A percentile compares a stretch with the other conserved stretches of the same genome.
These are phyloP conservation scores for Pseudois nayaur DNA, from an alignment of 2,113 vertebrate species.

Conservation along the genomic window DNA sequence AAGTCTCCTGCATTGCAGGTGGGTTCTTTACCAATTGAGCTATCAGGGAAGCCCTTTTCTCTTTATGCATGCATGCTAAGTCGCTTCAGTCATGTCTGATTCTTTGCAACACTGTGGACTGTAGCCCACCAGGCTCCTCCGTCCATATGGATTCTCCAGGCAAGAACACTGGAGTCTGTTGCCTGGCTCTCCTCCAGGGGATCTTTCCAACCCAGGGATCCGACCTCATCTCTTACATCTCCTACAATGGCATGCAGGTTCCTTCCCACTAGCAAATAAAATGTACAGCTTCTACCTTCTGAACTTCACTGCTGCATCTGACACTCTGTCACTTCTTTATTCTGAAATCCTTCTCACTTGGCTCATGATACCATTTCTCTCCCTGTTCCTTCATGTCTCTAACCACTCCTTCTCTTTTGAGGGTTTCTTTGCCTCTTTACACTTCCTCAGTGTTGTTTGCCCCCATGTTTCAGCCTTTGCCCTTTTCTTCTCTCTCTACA, in stretches of 20 bases:
- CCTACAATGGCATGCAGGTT: neutral
- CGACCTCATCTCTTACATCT: neutral
- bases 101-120: neutral
- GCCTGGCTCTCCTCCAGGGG: neutral
- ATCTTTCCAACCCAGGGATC: neutral
- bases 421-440: neutral
- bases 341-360: neutral
- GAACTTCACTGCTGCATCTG: neutral
- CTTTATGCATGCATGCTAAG: accelerated
- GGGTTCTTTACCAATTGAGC: neutral
- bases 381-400: neutral
- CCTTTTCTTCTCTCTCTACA: neutral
- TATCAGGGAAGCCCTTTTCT: neutral
- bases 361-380: neutral
- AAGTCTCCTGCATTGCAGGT: neutral
- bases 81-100: neutral
- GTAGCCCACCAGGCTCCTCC: neutral
- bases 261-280: neutral
- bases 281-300: neutral
- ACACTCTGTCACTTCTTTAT: neutral
- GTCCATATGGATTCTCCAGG: neutral
- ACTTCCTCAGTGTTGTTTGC: neutral
- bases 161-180: neutral
- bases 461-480: neutral
- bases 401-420: neutral